Conservation (phyloP, 2,113 vertebrate genomes). For the Mormyrus iriodes region DNA sequence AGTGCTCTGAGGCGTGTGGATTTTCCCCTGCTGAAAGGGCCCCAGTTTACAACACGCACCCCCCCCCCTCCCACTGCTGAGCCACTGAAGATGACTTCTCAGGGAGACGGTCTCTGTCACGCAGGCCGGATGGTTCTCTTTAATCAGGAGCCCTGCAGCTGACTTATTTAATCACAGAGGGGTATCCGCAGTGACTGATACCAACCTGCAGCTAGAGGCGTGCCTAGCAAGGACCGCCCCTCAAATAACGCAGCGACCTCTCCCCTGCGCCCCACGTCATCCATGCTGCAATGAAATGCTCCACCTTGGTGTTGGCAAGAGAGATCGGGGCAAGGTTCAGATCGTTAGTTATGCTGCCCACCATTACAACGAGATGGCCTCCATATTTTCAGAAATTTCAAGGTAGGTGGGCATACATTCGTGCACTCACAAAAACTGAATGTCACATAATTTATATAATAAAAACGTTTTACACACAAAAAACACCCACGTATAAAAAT, state of each 20-base stretch:
- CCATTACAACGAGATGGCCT: conserved; percentile 71
- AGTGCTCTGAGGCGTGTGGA: neutral
- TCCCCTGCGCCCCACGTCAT: neutral
- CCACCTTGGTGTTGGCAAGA: conserved; percentile 64
- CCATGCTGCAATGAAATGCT: neutral
- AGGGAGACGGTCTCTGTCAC: neutral
- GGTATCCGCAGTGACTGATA: neutral
- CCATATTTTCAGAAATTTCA: conserved; percentile 42
- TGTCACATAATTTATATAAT: neutral
- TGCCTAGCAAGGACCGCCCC: neutral
- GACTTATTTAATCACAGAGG: neutral
- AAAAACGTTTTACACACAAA: neutral
- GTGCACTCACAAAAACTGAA: neutral
- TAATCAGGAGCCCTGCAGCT: conserved; percentile 3
- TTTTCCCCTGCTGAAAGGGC: neutral
- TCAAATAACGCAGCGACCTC: neutral
- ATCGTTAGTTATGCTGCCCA: conserved; percentile 58
- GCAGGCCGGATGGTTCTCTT: neutral
- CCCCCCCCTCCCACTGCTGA: neutral
- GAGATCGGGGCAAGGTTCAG: conserved; percentile 68
- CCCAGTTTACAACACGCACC: neutral
- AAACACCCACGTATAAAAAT: neutral
- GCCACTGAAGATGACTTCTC: neutral
- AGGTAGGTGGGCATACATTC: neutral
- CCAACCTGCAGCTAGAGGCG: neutral